phyloP scores from a whole-genome alignment of 2,113 vertebrate genomes.

The Macrotis lagotis region DNA sequence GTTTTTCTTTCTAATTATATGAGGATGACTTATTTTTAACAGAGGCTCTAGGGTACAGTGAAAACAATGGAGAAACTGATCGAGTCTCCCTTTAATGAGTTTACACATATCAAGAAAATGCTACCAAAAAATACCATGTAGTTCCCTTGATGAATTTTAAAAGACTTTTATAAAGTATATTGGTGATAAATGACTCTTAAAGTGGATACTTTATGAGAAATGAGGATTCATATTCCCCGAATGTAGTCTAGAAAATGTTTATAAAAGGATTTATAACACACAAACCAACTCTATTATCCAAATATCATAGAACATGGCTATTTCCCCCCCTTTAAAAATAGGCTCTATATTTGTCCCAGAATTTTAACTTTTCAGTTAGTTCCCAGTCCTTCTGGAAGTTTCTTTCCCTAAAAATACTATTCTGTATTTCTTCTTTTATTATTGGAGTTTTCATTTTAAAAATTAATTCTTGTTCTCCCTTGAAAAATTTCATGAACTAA shows the following conservation, averaged over 20 bases:
- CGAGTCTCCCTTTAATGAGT: conserved; percentile 5
- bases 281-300: neutral
- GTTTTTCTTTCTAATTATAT: conserved; percentile 50
- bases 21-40: conserved; percentile 37
- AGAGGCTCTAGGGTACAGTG: neutral
- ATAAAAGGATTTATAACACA: neutral
- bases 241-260: conserved; percentile 2
- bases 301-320: neutral
- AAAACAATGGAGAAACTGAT: neutral
- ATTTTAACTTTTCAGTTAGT: conserved; percentile 7
- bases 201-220: conserved; percentile 1
- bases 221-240: neutral
- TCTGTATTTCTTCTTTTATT: conserved; percentile 14
- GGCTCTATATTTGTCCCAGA: neutral
- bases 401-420: neutral
- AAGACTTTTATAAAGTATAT: neutral
- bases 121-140: neutral
- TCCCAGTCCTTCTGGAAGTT: neutral
- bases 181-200: conserved; percentile 24
- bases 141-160: conserved; percentile 3
- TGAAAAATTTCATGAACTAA: conserved; percentile 42
- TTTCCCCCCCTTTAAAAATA: neutral
- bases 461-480: conserved; percentile 40
- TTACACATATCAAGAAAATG: conserved; percentile 11
- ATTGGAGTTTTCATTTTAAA: neutral